A percentile compares a stretch with the other conserved stretches of the same genome.
Evolutionary conservation across 2,888 invertebrate species (phyloP).

Genomic region (Volucella zonaria): DNA sequence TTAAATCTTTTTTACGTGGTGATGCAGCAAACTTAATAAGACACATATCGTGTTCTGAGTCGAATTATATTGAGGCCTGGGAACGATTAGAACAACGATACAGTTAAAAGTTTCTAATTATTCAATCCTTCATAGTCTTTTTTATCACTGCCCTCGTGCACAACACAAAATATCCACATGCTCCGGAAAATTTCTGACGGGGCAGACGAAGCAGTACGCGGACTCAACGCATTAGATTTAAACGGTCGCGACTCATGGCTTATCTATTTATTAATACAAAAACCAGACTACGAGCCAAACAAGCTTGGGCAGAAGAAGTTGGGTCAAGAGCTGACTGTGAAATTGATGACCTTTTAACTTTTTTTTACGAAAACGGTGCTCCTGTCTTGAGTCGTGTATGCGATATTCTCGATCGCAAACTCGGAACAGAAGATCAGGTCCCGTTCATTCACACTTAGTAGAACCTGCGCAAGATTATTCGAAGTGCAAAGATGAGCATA

Average conservation of each 20-base stretch:
- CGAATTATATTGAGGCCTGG: slow-evolving; percentile 1
- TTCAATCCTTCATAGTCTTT: background rate
- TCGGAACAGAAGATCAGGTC: background rate
- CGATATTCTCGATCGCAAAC: background rate
- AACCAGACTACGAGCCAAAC: background rate
- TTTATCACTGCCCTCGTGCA: background rate
- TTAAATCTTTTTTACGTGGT: background rate
- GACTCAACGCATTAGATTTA: slow-evolving; percentile 29
- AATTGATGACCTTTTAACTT: background rate
- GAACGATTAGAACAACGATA: background rate
- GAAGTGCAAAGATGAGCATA: slow-evolving; percentile 17
- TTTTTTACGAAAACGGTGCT: background rate
- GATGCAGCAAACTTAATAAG: background rate
- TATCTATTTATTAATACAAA: slow-evolving; percentile 31
- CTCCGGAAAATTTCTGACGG: slow-evolving; percentile 62
- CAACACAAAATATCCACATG: slow-evolving; percentile 25
- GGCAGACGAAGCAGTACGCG: slow-evolving; percentile 33
- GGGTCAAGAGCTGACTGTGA: slow-evolving; percentile 19
- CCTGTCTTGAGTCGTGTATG: background rate
- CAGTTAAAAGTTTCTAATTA: background rate
- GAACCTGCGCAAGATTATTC: background rate
- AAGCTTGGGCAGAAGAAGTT: slow-evolving; percentile 16
- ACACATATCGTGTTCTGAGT: too few relatives aligned
- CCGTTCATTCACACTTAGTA: slow-evolving; percentile 10
- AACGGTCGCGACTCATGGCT: slow-evolving; percentile 38